These are phyloP conservation scores for Coremacera marginata DNA, from an alignment of 2,888 invertebrate genomes.

Conservation along the genomic window DNA sequence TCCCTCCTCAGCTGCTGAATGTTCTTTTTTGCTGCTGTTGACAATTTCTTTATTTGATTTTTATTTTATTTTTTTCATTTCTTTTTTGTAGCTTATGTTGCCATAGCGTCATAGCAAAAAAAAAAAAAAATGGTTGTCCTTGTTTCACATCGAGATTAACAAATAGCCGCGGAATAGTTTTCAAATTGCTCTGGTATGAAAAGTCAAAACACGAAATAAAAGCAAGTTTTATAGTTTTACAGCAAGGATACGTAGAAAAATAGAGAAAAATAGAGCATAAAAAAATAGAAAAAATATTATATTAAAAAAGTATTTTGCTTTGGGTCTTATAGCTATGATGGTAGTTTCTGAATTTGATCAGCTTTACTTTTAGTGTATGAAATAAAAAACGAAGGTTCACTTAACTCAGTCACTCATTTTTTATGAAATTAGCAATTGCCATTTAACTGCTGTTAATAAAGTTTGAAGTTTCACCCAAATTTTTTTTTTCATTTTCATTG, in stretches of 20 bases:
- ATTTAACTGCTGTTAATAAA: too few species aligned
- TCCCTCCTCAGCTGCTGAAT: background rate
- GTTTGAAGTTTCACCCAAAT: too few species aligned
- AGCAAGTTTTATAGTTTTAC: background rate
- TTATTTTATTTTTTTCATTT: background rate
- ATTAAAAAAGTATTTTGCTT: too few species aligned
- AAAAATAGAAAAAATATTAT: too few species aligned
- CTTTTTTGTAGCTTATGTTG: background rate
- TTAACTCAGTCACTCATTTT: too few species aligned
- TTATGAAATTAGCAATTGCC: too few species aligned
- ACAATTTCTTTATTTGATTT: background rate
- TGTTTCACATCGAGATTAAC: conserved; percentile 1
- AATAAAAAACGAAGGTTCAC: too few species aligned
- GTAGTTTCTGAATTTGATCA: too few species aligned
- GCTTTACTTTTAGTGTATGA: too few species aligned
- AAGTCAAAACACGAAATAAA: background rate
- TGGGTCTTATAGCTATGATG: too few species aligned
- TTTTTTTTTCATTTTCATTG: too few species aligned
- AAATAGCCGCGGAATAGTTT: conserved; percentile 5
- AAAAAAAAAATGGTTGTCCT: background rate
- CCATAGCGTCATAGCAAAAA: background rate
- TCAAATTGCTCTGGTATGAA: background rate
- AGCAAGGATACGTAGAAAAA: background rate
- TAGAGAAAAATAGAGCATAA: background rate
- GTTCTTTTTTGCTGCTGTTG: background rate